Percentiles rank a stretch among this genome's conserved stretches.
These are phyloP conservation scores for Dynastes hyllus DNA, from an alignment of 2,888 invertebrate species.

Conservation along the genomic window DNA sequence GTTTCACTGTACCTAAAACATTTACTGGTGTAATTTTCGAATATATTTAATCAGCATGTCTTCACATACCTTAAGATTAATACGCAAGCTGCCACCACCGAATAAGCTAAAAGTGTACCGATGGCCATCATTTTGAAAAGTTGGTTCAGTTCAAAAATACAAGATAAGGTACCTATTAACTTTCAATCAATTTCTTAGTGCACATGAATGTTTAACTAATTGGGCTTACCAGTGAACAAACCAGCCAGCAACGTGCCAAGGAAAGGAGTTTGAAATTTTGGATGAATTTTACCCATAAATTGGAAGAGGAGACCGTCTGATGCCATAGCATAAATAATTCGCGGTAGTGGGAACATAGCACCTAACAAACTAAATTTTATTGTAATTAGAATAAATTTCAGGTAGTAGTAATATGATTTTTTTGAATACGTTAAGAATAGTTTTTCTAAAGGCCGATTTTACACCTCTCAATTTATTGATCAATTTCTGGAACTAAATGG, in stretches of 20 bases:
- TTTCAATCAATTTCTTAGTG: conserved; percentile 1
- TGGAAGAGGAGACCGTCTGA: conserved; percentile 86
- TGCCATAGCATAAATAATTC: conserved; percentile 91
- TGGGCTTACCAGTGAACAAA: conserved; percentile 76
- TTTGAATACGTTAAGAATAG: too few relatives aligned
- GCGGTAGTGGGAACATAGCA: conserved; percentile 86
- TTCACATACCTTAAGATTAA: conserved; percentile 81
- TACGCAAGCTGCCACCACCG: conserved; percentile 91
- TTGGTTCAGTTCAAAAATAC: conserved; percentile 87
- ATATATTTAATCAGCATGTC: not conserved
- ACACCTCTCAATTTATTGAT: too few relatives aligned
- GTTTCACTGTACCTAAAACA: conserved; percentile 69
- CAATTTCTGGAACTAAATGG: too few relatives aligned
- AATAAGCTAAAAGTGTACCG: conserved; percentile 89
- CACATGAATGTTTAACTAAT: not conserved
- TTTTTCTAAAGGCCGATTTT: too few relatives aligned
- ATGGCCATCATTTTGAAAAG: conserved; percentile 94
- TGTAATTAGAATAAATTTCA: not conserved
- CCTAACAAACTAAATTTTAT: conserved; percentile 80
- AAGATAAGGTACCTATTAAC: conserved; percentile 81
- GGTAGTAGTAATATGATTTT: too few relatives aligned
- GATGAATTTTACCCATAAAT: conserved; percentile 81
- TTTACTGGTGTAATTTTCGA: not conserved
- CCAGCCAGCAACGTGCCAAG: conserved; percentile 83
- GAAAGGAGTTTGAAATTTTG: conserved; percentile 82